Percentiles rank a stretch among this genome's conserved stretches.
These are phyloP conservation scores for Machimus rusticus DNA, from an alignment of 2,888 invertebrate species.

Conservation along the genomic window DNA sequence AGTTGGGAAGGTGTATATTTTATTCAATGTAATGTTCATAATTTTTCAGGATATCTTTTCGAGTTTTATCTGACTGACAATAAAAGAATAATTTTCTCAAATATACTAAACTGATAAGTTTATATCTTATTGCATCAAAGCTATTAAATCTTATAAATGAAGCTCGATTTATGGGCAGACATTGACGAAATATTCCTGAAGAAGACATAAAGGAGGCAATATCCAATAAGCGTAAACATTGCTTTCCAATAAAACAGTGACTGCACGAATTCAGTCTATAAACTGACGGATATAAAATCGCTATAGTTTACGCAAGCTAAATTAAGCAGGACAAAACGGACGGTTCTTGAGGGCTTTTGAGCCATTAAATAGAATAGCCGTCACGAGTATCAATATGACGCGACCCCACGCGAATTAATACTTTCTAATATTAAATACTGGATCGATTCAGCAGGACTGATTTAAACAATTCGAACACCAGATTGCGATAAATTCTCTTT, in stretches of 20 bases:
- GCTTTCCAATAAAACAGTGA: background rate
- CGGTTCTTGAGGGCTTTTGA: background rate
- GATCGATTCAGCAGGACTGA: background rate
- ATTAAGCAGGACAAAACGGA: background rate
- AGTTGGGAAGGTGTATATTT: too few relatives aligned
- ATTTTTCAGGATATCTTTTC: too few relatives aligned
- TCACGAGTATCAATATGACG: background rate
- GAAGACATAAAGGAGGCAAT: background rate
- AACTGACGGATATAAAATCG: background rate
- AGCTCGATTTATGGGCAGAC: background rate
- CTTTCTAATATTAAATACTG: background rate
- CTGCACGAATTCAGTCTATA: background rate
- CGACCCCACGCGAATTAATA: background rate
- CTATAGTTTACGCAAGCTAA: background rate
- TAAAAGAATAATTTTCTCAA: background rate
- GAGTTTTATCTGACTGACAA: background rate
- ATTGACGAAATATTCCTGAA: background rate
- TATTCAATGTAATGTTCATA: too few relatives aligned
- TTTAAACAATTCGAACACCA: background rate
- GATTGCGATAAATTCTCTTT: background rate
- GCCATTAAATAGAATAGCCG: background rate
- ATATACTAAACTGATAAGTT: background rate
- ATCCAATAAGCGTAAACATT: background rate
- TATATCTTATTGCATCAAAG: background rate
- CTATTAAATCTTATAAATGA: background rate